Evolutionary conservation across 2,888 invertebrate genomes (phyloP).

Genomic region (Platerodrilus igneus): DNA sequence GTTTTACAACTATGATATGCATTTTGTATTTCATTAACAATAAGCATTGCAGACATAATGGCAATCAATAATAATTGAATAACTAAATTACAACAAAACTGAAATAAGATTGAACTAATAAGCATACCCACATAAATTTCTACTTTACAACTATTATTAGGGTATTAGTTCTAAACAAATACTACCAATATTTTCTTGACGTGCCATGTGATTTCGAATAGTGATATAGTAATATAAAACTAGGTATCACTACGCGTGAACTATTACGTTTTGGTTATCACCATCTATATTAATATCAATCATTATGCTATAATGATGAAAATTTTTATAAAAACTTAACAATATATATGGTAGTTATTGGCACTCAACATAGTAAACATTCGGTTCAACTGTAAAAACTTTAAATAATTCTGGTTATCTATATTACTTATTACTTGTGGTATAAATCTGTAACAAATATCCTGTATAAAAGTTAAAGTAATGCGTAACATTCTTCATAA

Average conservation of each 20-base stretch:
- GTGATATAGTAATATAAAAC: too few species aligned
- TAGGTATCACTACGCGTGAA: too few species aligned
- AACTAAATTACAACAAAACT: conserved; percentile 10
- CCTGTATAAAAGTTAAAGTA: conserved; percentile 29
- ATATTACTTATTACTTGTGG: conserved; percentile 24
- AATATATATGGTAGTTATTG: conserved; percentile 44
- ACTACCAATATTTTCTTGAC: too few species aligned
- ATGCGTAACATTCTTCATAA: background rate
- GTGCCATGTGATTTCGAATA: too few species aligned
- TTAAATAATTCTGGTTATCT: conserved; percentile 38
- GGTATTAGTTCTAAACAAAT: too few species aligned
- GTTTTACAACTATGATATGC: conserved; percentile 92
- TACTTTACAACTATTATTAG: too few species aligned
- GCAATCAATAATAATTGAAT: conserved; percentile 28
- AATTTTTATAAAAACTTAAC: conserved; percentile 33
- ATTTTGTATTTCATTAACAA: conserved; percentile 71
- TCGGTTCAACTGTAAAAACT: conserved; percentile 34
- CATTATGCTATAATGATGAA: too few species aligned
- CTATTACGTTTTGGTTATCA: too few species aligned
- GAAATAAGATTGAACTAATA: conserved; percentile 17
- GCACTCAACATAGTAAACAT: conserved; percentile 47
- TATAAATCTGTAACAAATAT: conserved; percentile 31
- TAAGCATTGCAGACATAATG: conserved; percentile 55
- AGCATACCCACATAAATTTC: conserved; percentile 20
- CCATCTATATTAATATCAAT: too few species aligned